phyloP scores from a whole-genome alignment of 2,113 vertebrate genomes.

The Octodon degus region DNA sequence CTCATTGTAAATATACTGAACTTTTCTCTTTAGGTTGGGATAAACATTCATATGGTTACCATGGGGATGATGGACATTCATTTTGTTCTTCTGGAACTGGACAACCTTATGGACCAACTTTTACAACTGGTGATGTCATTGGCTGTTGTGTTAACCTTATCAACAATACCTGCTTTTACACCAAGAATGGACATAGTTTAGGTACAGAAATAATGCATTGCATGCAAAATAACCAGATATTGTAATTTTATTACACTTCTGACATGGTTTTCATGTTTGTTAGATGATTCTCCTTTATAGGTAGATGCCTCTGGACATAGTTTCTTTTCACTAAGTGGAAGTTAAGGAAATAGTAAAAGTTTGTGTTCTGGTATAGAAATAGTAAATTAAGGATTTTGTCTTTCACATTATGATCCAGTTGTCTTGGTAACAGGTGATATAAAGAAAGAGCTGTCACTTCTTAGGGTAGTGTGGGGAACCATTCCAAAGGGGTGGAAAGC shows the following conservation, averaged over 20 bases:
- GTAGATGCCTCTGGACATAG: neutral
- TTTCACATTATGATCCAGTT: neutral
- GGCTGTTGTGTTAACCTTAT: conserved; percentile 92
- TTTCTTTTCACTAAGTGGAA: conserved; percentile 39
- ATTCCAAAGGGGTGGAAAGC: neutral
- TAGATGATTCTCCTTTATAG: conserved; percentile 31
- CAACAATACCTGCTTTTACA: conserved; percentile 93
- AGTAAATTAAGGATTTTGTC: neutral
- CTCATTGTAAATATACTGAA: conserved; percentile 70
- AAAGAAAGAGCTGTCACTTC: neutral
- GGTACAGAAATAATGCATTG: conserved; percentile 84
- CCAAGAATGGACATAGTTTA: conserved; percentile 92
- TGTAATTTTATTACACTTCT: conserved; percentile 25
- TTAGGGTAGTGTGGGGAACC: neutral
- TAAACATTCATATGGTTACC: conserved; percentile 93
- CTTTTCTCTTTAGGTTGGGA: conserved; percentile 89
- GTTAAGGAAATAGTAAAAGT: conserved; percentile 48
- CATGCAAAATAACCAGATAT: conserved; percentile 42
- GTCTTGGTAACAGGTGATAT: neutral
- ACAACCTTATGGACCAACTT: conserved; percentile 91
- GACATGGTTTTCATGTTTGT: neutral
- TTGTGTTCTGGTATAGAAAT: conserved; percentile 20
- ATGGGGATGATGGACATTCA: conserved; percentile 92
- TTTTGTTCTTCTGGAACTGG: conserved; percentile 93
- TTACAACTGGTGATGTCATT: conserved; percentile 92